phyloP scores from a whole-genome alignment of 2,888 invertebrate genomes.

The Colostygia pectinataria region DNA sequence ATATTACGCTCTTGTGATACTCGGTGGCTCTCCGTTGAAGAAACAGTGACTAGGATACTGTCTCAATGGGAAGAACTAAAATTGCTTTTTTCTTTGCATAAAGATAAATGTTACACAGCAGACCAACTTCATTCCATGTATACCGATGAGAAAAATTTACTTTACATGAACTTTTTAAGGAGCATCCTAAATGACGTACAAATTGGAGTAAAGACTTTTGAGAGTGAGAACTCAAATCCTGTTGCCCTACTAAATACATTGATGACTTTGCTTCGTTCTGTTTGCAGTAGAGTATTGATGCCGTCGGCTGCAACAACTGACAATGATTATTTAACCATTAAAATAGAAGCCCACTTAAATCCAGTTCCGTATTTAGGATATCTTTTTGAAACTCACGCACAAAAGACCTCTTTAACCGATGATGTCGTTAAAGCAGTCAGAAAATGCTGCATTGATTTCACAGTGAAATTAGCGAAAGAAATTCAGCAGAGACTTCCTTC shows the following conservation, averaged over 20 bases:
- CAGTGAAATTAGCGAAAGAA: slow-evolving; percentile 26
- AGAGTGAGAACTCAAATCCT: slow-evolving; percentile 16
- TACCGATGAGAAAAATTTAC: slow-evolving; percentile 7
- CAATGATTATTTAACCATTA: slow-evolving; percentile 23
- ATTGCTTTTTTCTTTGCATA: slow-evolving; percentile 25
- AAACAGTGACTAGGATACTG: slow-evolving; percentile 18
- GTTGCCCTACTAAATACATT: slow-evolving; percentile 26
- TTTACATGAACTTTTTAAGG: slow-evolving; percentile 7
- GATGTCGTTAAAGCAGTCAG: slow-evolving; percentile 15
- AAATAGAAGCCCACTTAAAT: slow-evolving; percentile 22
- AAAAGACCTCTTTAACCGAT: slow-evolving; percentile 4
- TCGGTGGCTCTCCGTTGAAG: slow-evolving; percentile 25
- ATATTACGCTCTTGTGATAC: slow-evolving; percentile 37
- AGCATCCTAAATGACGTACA: slow-evolving; percentile 14
- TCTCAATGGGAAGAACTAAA: slow-evolving; percentile 26
- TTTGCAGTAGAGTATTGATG: slow-evolving; percentile 32
- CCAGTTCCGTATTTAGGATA: slow-evolving; percentile 25
- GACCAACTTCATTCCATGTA: slow-evolving; percentile 12
- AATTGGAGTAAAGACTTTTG: slow-evolving; percentile 18
- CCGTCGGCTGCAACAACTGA: slow-evolving; percentile 28
- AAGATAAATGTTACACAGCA: slow-evolving; percentile 24
- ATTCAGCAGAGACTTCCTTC: slow-evolving; percentile 28
- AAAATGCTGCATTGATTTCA: slow-evolving; percentile 28
- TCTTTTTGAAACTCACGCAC: slow-evolving; percentile 5
- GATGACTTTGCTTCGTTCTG: slow-evolving; percentile 26